Evolutionary conservation across 2,888 invertebrate species (phyloP).

Genomic region (Vesta saturnalis): DNA sequence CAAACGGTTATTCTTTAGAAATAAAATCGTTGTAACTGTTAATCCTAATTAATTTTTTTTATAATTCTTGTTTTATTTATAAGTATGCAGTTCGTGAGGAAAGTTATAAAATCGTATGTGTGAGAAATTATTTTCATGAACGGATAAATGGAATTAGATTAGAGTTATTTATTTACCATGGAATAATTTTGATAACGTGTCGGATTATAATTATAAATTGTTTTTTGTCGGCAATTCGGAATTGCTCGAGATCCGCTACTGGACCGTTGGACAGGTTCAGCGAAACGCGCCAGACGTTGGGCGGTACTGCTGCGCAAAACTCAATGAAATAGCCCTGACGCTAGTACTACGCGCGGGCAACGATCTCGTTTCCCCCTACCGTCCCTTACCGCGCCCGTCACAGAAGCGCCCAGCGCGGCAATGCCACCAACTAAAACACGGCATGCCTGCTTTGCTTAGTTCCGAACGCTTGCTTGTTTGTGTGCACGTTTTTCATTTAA

Average conservation of each 20-base stretch:
- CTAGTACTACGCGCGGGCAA: conserved; percentile 61
- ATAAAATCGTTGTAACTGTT: neutral
- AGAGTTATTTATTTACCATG: neutral
- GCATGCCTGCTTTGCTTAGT: conserved; percentile 49
- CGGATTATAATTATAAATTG: conserved; percentile 3
- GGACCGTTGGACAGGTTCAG: conserved; percentile 51
- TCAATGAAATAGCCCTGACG: conserved; percentile 57
- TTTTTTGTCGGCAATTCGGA: conserved; percentile 9
- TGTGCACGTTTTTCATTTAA: conserved; percentile 48
- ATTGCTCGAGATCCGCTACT: conserved; percentile 15
- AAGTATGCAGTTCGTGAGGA: no score
- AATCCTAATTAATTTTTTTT: neutral
- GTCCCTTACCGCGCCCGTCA: conserved; percentile 21
- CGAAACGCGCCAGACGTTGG: conserved; percentile 56
- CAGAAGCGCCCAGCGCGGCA: conserved; percentile 53
- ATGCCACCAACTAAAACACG: conserved; percentile 53
- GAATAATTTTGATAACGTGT: neutral
- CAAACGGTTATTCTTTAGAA: neutral
- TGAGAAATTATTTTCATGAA: no score
- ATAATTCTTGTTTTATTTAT: neutral
- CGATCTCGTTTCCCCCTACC: conserved; percentile 52
- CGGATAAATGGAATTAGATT: neutral
- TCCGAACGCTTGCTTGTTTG: conserved; percentile 34
- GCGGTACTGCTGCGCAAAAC: conserved; percentile 54
- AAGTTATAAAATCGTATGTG: no score